These are phyloP conservation scores for Hyles vespertilio DNA, from an alignment of 1,140 invertebrate species.

Conservation along the genomic window DNA sequence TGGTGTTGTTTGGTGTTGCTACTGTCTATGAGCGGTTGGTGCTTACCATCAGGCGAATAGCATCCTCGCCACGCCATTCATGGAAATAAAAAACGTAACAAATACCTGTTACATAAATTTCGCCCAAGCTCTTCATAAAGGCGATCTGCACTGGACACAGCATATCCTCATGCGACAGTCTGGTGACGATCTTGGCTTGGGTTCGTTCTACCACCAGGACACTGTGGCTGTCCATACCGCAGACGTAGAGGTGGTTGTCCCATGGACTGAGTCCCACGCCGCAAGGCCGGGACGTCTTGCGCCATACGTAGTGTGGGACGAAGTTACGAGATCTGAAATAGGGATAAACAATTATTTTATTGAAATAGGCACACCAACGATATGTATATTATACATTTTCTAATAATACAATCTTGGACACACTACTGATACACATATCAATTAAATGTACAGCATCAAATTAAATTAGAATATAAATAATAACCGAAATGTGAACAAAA, in stretches of 20 bases:
- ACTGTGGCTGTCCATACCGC: constrained; percentile 76
- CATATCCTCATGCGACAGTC: constrained; percentile 76
- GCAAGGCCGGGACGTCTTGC: constrained; percentile 76
- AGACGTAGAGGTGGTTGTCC: constrained; percentile 77
- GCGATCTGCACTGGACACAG: constrained; percentile 82
- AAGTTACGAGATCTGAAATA: constrained; percentile 69
- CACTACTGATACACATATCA: no score
- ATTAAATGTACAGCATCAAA: no score
- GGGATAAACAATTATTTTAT: background rate
- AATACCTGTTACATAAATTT: constrained; percentile 79
- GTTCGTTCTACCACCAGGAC: constrained; percentile 76
- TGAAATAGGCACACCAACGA: no score
- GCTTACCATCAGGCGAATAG: no score
- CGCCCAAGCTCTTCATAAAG: constrained; percentile 77
- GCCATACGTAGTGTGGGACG: constrained; percentile 71
- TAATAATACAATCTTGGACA: no score
- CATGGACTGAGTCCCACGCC: constrained; percentile 78
- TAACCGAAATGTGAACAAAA: no score
- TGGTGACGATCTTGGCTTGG: constrained; percentile 71
- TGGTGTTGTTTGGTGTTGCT: no score
- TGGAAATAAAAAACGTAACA: no score
- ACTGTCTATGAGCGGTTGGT: no score
- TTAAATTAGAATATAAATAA: no score
- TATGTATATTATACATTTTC: no score
- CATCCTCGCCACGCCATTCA: no score